phyloP scores from a whole-genome alignment of 2,888 invertebrate genomes.

The Brachyptera putata region DNA sequence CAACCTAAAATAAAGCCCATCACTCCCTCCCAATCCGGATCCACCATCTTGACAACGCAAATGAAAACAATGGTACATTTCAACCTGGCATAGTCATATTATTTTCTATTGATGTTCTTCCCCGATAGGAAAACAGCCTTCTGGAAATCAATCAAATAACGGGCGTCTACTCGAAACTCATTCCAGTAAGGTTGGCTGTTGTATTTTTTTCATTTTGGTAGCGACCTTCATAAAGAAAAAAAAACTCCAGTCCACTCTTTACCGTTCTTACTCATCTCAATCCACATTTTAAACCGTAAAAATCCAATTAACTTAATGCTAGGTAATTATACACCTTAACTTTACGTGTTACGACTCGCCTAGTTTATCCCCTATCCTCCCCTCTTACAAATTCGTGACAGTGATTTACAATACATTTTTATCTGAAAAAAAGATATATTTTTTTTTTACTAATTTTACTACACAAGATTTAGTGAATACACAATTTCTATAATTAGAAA shows the following conservation, averaged over 20 bases:
- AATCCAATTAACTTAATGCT: conserved; percentile 21
- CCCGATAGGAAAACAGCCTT: background rate
- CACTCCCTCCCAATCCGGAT: conserved; percentile 14
- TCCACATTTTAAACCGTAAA: conserved; percentile 13
- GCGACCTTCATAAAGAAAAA: background rate
- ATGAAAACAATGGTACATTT: conserved; percentile 13
- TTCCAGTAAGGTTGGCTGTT: background rate
- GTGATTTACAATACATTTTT: conserved; percentile 16
- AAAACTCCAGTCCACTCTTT: background rate
- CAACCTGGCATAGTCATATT: background rate
- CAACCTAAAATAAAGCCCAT: background rate
- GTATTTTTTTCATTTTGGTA: background rate
- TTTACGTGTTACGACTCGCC: conserved; percentile 5
- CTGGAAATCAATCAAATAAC: conserved; percentile 5
- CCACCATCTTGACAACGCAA: background rate
- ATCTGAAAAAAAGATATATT: too few relatives aligned
- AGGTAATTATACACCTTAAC: conserved; percentile 17
- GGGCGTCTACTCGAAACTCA: background rate
- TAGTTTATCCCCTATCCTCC: conserved; percentile 8
- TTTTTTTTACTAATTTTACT: background rate
- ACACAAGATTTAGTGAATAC: conserved; percentile 8
- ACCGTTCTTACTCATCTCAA: conserved; percentile 10
- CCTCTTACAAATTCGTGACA: conserved; percentile 1
- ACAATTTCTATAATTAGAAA: conserved; percentile 14
- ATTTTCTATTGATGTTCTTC: background rate